Percentiles rank a stretch among this genome's conserved stretches.
Evolutionary conservation across 2,113 vertebrate genomes (phyloP).

Genomic region (Galemys pyrenaicus): DNA sequence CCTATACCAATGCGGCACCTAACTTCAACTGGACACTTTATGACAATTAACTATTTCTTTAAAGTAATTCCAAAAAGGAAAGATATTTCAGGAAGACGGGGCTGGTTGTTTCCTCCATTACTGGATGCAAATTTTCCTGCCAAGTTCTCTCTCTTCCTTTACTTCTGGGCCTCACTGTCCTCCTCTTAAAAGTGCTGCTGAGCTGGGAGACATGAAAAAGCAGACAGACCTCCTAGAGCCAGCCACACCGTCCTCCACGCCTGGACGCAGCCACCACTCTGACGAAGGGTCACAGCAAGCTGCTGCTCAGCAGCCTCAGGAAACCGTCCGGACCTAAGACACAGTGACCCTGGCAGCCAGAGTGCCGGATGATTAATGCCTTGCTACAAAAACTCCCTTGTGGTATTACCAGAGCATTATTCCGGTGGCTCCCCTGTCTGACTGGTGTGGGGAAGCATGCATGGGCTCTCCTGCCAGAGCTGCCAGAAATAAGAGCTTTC

Average conservation of each 20-base stretch:
- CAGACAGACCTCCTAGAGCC: neutral
- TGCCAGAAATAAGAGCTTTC: constrained; percentile 52
- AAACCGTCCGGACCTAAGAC: neutral
- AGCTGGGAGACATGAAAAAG: neutral
- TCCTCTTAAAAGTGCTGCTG: no score
- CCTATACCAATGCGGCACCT: neutral
- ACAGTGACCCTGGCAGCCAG: neutral
- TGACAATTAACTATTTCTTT: neutral
- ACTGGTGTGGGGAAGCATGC: neutral
- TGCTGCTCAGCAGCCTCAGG: neutral
- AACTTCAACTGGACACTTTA: neutral
- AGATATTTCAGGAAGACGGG: neutral
- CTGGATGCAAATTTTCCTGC: neutral
- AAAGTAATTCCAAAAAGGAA: constrained; percentile 44
- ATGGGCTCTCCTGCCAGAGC: neutral
- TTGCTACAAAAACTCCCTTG: constrained; percentile 21
- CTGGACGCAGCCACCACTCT: neutral
- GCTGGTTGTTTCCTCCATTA: neutral
- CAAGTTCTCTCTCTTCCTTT: neutral
- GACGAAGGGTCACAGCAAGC: neutral
- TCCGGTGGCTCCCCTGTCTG: neutral
- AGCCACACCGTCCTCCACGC: constrained; percentile 39
- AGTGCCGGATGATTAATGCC: neutral
- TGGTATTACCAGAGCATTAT: neutral
- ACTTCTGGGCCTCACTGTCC: neutral